These are phyloP conservation scores for Myrmecobius fasciatus DNA, from an alignment of 2,113 vertebrate species.

Conservation along the genomic window DNA sequence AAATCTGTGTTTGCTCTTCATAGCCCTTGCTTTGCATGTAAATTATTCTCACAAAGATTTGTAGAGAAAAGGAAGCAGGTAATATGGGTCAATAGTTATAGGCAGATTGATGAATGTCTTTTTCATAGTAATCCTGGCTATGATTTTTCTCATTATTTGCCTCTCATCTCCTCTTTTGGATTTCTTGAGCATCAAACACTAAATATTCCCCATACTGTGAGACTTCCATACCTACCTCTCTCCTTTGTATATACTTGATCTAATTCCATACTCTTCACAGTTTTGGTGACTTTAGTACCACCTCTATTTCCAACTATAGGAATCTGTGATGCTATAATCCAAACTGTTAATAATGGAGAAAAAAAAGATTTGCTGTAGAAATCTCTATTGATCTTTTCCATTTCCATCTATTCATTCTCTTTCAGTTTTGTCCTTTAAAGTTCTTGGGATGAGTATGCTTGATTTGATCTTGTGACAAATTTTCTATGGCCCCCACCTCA, in stretches of 20 bases:
- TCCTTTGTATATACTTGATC: background rate
- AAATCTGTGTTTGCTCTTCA: background rate
- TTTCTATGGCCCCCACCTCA: background rate
- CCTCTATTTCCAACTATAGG: background rate
- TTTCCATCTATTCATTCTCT: background rate
- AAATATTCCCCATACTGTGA: background rate
- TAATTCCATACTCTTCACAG: background rate
- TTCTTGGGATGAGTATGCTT: background rate
- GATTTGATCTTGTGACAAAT: background rate
- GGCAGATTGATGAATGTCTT: background rate
- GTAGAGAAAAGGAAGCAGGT: background rate
- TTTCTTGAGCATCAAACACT: background rate
- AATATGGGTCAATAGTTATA: background rate
- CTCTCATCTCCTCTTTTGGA: background rate
- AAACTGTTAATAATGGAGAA: background rate
- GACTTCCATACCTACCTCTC: background rate
- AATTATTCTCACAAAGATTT: background rate
- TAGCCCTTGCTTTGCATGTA: background rate
- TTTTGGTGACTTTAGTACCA: background rate
- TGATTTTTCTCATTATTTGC: background rate
- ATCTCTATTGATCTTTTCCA: background rate
- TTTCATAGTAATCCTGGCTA: background rate
- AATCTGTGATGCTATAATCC: background rate
- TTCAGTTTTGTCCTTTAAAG: background rate
- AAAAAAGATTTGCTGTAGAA: background rate